Base-by-base conservation (phyloP, 2,797 vertebrate species). In the Enteromius viviparus region DNA sequence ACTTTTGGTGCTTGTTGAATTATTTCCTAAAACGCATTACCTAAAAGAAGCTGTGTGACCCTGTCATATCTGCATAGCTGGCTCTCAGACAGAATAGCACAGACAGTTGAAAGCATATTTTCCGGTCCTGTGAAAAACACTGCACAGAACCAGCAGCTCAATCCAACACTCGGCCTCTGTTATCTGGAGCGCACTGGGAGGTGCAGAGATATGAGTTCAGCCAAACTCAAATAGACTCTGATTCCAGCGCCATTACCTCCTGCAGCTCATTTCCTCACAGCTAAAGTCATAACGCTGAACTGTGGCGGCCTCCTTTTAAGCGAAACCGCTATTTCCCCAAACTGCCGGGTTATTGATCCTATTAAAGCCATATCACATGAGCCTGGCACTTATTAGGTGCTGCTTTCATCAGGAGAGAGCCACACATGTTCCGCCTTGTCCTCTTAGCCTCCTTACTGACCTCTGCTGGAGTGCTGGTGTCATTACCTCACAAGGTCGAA, bases 321-420 rank as follows among this genome's bases (percentile, higher is more conserved):
- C 77, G 87, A 88, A 85, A 90, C 71, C 88, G 88, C 88, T 88
- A 83, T 88, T 91, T 88, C 90, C 91, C 89, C 86, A 88, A 89
- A 87, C 88, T 85, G 90, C 89, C 85, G 87, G 88, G 89, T 90
- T 90, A 58, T 80, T 74, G 84, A 51, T 77, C 51, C 74, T 92
- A 94, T 93, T 93, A 92, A 90, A 91, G 90, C 89, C 89, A 87
- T 92, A 92, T 93, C 88, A 86, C 89, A 92, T 91, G 92, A 88
- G 87, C 85, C 89, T 89, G 86, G 90, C 84, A 47, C 93, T 91
- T 89, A 91, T 90, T 87, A 89, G 89, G 85, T 75, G 49, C 76
- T 45, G 86, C 94, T 94, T 94, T 94, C 92, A 94, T 94, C 93
- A 92, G 90, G 87, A 87, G 91, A 91, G 69, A 90, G 90, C 85